Evolutionary conservation across 2,113 vertebrate species (phyloP), one percentile per base, ranked within the genome.

Genomic region (Chrysemys picta): DNA sequence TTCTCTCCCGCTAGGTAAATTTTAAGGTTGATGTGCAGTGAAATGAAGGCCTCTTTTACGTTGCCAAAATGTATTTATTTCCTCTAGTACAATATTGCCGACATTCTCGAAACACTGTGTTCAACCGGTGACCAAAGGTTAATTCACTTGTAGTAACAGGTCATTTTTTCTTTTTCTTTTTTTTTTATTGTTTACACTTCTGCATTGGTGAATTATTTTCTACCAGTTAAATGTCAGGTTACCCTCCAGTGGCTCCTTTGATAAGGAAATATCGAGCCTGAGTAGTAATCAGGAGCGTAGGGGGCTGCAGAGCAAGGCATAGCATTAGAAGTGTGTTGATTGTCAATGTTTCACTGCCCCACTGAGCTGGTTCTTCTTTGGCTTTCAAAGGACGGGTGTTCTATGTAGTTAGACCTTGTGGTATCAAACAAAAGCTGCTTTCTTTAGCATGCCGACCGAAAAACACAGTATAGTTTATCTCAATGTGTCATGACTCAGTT

Each of bases 11-110:
- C 75, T 54, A 75, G 84, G 79, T 59, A 85, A 82, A 90, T 79
- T 81, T 80, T 8, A 45, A 90, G 84, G 79, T 81, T 86, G 57
- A 24, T 49, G 19, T 38, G 24, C 22, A 38, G 31, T 29, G 27
- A 75, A 79, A 21, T 38, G 19, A 94, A 42, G 35, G 8, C 31
- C 8, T 5, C 47, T 75, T 85, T 91, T 65, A 76, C 22, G 45
- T 29, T 35, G 49, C 53, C 53, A 85, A 82, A 82, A 94, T 52
- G 27, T n/a, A 56, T 87, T 94, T 80, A 82, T 90, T 93, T 96
- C 47, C 76, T 91, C 31, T 35, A 31, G 2, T 21, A 31, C 45
- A 17, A 80, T 89, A 47, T 53, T 80, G 53, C n/a, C 42, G 76
- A 5, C 54, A 19, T 83, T 76, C 62, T n/a, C 69, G 57, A 95